These are phyloP conservation scores for Notoglanidium macrostoma DNA, from an alignment of 2,797 vertebrate genomes.

Conservation along the genomic window DNA sequence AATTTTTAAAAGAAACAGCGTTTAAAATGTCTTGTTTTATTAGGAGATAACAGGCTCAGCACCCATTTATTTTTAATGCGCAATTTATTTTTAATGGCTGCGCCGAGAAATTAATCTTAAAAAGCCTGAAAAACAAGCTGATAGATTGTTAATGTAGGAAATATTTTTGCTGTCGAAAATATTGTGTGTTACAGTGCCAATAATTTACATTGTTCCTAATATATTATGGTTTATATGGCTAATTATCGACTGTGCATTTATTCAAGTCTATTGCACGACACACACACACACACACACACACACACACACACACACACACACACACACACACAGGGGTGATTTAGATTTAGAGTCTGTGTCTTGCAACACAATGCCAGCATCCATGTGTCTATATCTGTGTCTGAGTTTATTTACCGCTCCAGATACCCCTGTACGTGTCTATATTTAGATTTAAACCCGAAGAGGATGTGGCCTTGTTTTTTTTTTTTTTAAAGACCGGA, in stretches of 20 bases:
- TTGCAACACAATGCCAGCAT: background rate
- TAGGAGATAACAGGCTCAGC: background rate
- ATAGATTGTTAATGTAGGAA: no score
- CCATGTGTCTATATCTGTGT: background rate
- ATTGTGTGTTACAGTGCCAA: background rate
- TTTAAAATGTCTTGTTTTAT: background rate
- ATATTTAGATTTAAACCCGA: background rate
- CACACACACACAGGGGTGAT: background rate
- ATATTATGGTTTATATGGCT: background rate
- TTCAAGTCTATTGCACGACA: background rate
- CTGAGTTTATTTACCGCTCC: background rate
- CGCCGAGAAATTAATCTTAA: background rate
- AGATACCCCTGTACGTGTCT: background rate
- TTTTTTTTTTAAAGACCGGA: background rate
- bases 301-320: background rate
- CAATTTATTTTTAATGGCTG: slow-evolving; percentile 1
- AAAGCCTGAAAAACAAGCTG: background rate
- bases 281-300: background rate
- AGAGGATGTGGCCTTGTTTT: background rate
- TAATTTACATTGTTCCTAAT: background rate
- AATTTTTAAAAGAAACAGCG: background rate
- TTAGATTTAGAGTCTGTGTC: background rate
- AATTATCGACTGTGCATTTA: background rate
- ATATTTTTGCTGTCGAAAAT: background rate
- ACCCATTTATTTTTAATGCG: background rate